Percentiles rank a stretch among this genome's conserved stretches.
Conservation (phyloP, 2,888 invertebrate genomes). For the Phaonia tiefii region DNA sequence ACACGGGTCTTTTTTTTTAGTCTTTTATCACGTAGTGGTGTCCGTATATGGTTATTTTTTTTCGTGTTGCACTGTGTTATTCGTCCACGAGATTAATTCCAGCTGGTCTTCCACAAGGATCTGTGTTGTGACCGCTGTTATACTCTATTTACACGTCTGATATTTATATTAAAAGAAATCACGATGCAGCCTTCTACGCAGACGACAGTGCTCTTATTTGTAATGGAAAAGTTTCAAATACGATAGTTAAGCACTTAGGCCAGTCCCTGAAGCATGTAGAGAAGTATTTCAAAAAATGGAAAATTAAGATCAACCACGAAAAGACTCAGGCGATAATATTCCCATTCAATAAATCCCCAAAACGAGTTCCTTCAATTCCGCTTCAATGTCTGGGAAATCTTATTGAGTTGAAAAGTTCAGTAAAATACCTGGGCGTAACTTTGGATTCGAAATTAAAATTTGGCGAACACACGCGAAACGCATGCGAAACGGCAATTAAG, state of each 20-base stretch:
- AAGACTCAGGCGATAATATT: conserved; percentile 39
- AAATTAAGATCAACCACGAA: conserved; percentile 28
- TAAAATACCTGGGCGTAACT: conserved; percentile 18
- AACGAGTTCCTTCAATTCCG: background rate
- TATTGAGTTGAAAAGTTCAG: background rate
- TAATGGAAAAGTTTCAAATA: conserved; percentile 13
- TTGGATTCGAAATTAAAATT: background rate
- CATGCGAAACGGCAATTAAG: background rate
- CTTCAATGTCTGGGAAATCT: background rate
- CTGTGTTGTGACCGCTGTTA: background rate
- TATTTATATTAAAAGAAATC: no score
- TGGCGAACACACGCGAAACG: background rate
- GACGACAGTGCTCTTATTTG: background rate
- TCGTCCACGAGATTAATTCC: background rate
- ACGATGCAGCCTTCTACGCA: no score
- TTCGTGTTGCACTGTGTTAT: no score
- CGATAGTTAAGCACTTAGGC: no score
- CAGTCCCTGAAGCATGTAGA: no score
- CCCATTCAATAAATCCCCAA: conserved; percentile 35
- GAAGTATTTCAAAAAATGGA: background rate
- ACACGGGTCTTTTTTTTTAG: no score
- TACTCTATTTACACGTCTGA: background rate
- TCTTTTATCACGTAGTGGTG: no score
- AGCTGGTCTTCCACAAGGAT: background rate
- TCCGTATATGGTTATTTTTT: no score